Evolutionary conservation across 2,888 invertebrate species (phyloP), one percentile per base, ranked within the genome.

Genomic region (Lepidocyrtinus sp.): DNA sequence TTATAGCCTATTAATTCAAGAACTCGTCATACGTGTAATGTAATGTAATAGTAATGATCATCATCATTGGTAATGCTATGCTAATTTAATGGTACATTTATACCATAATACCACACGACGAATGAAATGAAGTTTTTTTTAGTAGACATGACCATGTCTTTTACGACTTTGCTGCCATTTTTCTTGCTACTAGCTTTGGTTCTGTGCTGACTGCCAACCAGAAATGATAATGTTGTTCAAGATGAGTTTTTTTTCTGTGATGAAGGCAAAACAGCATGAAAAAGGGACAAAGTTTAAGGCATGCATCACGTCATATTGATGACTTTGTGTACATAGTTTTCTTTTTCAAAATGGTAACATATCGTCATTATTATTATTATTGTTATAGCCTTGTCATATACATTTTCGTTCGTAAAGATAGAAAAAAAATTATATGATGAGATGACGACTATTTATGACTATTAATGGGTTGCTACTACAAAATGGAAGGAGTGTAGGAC

Each of bases 1-100:
- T 78, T 78, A 78, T 78, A 61, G 78, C 78, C 78, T 78, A 78
- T 78, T 78, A 78, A 78, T 78, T 78, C 78, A 73, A 78, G 62
- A 78, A 78, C 78, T 63, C 72, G 78, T 77, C 78, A 68, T 73
- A 68, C 73, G 68, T 73, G 68, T 73, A n/a, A n/a, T n/a, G n/a
- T n/a, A n/a, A n/a, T n/a, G n/a, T n/a, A n/a, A n/a, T n/a, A n/a
- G n/a, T n/a, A n/a, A n/a, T n/a, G n/a, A n/a, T n/a, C 36, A 36
- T 36, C 36, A 36, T 36, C 36, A 36, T 12, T 36, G 12, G 59
- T 73, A 74, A 64, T 74, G 74, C 65, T 55, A 74, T 74, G 74
- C 74, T 74, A 74, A 74, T 74, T 74, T 74, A 74, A 74, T 74
- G 74, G 74, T 50, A 36, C 36, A 36, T 36, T 36, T 64, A 64